Percentiles rank a stretch among this genome's conserved stretches.
Conservation (phyloP, 2,888 invertebrate genomes). For the Dorcus hopei region DNA sequence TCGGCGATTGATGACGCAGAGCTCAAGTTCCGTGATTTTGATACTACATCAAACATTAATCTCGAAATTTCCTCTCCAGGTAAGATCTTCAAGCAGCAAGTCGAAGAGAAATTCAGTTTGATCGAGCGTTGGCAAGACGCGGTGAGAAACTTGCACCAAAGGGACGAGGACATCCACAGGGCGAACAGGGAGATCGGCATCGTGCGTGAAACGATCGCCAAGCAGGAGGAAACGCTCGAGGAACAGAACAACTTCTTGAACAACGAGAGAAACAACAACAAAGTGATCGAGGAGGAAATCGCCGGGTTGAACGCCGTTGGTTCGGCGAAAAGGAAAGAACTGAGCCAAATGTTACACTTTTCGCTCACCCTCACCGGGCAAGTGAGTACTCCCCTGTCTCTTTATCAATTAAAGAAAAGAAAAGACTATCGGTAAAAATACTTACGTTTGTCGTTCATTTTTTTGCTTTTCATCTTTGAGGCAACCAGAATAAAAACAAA, state of each 20-base stretch:
- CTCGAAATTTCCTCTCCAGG: slow-evolving; percentile 27
- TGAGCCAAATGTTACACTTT: slow-evolving; percentile 40
- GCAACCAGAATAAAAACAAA: not conserved
- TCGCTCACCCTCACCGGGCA: slow-evolving; percentile 47
- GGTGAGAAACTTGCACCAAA: slow-evolving; percentile 65
- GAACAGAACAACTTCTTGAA: slow-evolving; percentile 61
- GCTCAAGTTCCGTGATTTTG: no score
- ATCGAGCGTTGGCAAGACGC: slow-evolving; percentile 71
- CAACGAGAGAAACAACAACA: slow-evolving; percentile 59
- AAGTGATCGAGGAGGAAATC: slow-evolving; percentile 49
- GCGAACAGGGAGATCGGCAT: slow-evolving; percentile 52
- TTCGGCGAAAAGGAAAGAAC: slow-evolving; percentile 44
- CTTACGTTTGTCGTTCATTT: not conserved
- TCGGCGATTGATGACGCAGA: no score
- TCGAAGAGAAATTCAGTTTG: slow-evolving; percentile 65
- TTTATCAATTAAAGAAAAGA: not conserved
- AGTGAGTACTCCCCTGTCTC: slow-evolving; percentile 30
- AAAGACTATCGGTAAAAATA: not conserved
- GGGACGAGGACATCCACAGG: slow-evolving; percentile 63
- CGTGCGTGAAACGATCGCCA: slow-evolving; percentile 37
- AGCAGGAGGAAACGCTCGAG: slow-evolving; percentile 54
- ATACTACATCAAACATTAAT: no score
- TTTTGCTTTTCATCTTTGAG: no score
- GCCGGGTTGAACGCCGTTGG: slow-evolving; percentile 45
- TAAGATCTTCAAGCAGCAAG: slow-evolving; percentile 51